Conservation (phyloP, 2,888 invertebrate genomes). For the Nematopogon swammerdamellus region DNA sequence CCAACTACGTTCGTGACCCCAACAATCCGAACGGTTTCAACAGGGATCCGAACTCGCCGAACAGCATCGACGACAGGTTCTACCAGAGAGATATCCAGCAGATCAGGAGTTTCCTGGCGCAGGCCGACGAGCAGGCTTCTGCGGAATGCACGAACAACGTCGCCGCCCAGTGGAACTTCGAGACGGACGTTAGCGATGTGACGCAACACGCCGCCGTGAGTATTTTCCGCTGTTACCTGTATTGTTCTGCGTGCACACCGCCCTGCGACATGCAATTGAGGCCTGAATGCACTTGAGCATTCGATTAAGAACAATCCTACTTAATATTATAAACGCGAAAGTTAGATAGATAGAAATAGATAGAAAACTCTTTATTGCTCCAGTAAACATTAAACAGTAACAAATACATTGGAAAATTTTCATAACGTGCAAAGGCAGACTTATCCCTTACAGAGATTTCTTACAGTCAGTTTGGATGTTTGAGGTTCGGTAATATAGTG, state of each 20-base stretch:
- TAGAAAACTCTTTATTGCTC: no score
- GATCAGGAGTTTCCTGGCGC: slow-evolving; percentile 59
- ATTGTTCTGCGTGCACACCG: background rate
- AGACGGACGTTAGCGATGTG: slow-evolving; percentile 80
- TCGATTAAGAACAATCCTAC: no score
- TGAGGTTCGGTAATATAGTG: no score
- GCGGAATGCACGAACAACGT: slow-evolving; percentile 83
- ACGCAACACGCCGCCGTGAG: slow-evolving; percentile 83
- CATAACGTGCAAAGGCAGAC: no score
- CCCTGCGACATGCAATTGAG: no score
- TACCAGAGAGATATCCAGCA: slow-evolving; percentile 43
- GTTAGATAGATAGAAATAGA: no score
- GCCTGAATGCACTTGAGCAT: no score
- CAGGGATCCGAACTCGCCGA: slow-evolving; percentile 19
- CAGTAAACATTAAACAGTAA: no score
- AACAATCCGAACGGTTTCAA: slow-evolving; percentile 32
- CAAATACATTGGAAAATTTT: no score
- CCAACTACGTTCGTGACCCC: slow-evolving; percentile 22
- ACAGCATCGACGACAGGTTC: slow-evolving; percentile 37
- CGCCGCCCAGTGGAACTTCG: slow-evolving; percentile 87
- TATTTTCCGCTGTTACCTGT: slow-evolving; percentile 15
- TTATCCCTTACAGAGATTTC: no score
- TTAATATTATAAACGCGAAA: no score
- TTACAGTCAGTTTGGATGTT: no score
- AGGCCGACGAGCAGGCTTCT: slow-evolving; percentile 72